Conservation (phyloP, 2,888 invertebrate species). For the Nebria salina region DNA sequence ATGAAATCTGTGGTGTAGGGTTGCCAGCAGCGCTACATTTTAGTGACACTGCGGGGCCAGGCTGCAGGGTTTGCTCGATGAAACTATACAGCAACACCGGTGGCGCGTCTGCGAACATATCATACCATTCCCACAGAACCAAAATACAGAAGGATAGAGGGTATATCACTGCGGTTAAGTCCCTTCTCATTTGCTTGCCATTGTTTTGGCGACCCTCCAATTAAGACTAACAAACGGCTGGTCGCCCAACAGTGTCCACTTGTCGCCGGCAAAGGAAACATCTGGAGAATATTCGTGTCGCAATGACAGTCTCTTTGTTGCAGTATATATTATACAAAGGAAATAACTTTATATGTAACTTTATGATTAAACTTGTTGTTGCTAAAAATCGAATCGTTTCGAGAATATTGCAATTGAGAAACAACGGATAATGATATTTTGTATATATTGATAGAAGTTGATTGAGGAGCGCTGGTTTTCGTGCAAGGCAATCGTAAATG, state of each 20-base stretch:
- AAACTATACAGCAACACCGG: conserved; percentile 80
- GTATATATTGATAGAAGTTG: not conserved
- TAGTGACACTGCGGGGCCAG: conserved; percentile 80
- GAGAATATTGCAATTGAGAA: too few species aligned
- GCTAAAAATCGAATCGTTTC: too few species aligned
- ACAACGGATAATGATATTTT: too few species aligned
- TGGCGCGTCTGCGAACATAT: conserved; percentile 71
- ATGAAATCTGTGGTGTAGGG: conserved; percentile 80
- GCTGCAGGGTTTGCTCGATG: conserved; percentile 80
- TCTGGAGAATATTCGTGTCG: not conserved
- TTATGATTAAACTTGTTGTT: too few species aligned
- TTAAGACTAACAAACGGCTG: not conserved
- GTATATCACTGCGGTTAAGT: conserved; percentile 7
- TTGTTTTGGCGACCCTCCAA: conserved; percentile 16
- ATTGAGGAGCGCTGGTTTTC: not conserved
- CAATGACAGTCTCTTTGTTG: too few species aligned
- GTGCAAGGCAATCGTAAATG: conserved; percentile 19
- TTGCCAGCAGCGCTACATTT: conserved; percentile 81
- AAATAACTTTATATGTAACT: too few species aligned
- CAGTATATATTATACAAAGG: too few species aligned
- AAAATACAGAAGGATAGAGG: conserved; percentile 7
- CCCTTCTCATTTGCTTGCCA: conserved; percentile 26
- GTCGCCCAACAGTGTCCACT: not conserved
- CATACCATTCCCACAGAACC: not conserved
- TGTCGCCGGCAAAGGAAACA: not conserved